Conservation (phyloP, 2,888 invertebrate species). For the Brachycybe producta region DNA sequence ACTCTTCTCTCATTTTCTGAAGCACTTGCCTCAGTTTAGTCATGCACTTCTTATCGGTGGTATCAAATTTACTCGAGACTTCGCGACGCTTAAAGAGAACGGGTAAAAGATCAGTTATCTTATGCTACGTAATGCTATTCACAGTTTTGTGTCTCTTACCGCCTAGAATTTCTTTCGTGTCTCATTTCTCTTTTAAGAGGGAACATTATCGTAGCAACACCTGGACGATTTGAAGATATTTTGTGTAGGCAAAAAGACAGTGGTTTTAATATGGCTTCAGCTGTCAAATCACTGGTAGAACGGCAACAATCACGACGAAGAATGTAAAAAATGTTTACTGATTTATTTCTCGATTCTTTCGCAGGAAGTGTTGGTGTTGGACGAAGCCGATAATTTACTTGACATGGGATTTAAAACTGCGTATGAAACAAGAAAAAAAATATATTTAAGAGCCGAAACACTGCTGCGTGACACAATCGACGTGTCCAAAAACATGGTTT, state of each 20-base stretch:
- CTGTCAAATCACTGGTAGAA: constrained; percentile 68
- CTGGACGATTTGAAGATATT: constrained; percentile 82
- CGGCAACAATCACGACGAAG: too few species aligned
- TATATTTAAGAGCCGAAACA: too few species aligned
- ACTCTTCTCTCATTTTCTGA: constrained; percentile 32
- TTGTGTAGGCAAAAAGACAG: constrained; percentile 28
- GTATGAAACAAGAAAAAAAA: constrained; percentile 22
- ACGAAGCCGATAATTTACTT: constrained; percentile 90
- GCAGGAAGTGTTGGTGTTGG: constrained; percentile 79
- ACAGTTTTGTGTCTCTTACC: too few species aligned
- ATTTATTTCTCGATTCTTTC: constrained; percentile 24
- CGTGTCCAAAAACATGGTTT: too few species aligned
- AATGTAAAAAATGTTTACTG: constrained; percentile 9
- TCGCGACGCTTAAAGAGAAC: constrained; percentile 47
- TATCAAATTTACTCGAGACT: constrained; percentile 59
- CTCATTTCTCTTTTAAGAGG: too few species aligned
- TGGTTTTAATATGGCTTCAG: constrained; percentile 37
- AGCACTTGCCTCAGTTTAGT: constrained; percentile 28
- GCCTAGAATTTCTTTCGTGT: too few species aligned
- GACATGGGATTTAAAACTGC: constrained; percentile 78
- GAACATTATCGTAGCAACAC: constrained; percentile 85
- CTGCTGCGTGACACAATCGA: too few species aligned
- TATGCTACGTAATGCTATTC: not conserved
- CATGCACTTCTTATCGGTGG: constrained; percentile 55
- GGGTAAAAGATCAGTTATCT: constrained; percentile 37